A percentile compares a stretch with the other conserved stretches of the same genome.
Evolutionary conservation across 2,797 vertebrate genomes (phyloP).

Genomic region (Epinephelus malabaricus): DNA sequence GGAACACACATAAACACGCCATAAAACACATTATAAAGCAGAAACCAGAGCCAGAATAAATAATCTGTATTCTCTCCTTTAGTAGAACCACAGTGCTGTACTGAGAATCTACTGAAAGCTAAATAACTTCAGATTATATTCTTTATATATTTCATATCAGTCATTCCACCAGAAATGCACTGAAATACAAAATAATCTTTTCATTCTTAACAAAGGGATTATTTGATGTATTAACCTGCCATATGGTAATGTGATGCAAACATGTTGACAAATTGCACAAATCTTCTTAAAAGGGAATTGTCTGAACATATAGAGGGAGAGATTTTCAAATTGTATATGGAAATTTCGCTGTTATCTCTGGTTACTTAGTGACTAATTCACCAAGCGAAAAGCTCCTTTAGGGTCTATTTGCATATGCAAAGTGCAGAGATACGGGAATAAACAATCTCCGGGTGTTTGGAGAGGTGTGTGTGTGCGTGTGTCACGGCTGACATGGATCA

Average conservation of each 20-base stretch:
- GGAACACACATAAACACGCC: neutral
- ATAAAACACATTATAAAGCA: conserved; percentile 1
- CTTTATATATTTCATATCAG: neutral
- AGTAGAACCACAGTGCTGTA: too few species aligned
- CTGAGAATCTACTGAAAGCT: neutral
- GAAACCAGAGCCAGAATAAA: neutral
- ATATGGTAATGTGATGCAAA: conserved; percentile 32
- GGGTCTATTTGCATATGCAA: conserved; percentile 74
- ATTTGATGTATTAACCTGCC: conserved; percentile 13
- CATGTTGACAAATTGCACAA: conserved; percentile 46
- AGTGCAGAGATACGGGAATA: conserved; percentile 56
- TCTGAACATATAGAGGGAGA: conserved; percentile 31
- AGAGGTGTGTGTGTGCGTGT: conserved; percentile 32
- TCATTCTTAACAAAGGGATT: conserved; percentile 23
- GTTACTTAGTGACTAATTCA: conserved; percentile 73
- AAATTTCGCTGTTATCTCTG: conserved; percentile 57
- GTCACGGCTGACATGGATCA: conserved; percentile 67
- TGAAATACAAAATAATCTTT: conserved; percentile 9
- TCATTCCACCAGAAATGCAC: neutral
- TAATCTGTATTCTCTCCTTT: neutral
- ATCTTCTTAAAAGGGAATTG: conserved; percentile 45
- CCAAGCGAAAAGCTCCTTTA: conserved; percentile 50
- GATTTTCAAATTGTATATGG: conserved; percentile 23
- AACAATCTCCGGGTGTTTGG: conserved; percentile 57
- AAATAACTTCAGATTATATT: neutral